Conservation (phyloP, 2,888 invertebrate genomes). For the Ernsta delagoae region DNA sequence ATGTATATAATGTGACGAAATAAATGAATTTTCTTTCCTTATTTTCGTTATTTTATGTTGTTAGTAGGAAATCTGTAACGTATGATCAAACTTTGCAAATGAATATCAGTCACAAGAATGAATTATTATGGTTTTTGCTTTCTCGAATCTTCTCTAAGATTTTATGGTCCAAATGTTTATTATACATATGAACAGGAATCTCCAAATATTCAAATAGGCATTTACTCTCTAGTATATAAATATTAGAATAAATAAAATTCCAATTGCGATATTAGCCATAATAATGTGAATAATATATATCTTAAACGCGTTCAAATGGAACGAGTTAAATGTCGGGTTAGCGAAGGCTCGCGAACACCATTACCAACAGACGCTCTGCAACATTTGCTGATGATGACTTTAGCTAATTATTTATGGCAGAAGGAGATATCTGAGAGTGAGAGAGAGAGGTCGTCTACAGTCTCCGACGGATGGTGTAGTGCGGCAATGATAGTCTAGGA, state of each 20-base stretch:
- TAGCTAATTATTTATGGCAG: not conserved
- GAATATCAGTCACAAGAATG: too few species aligned
- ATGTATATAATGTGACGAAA: not conserved
- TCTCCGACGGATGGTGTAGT: too few species aligned
- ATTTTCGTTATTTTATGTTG: not conserved
- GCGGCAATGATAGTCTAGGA: too few species aligned
- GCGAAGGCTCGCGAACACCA: not conserved
- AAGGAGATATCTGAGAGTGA: not conserved
- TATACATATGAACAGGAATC: too few species aligned
- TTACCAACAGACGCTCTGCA: not conserved
- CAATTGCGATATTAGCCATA: not conserved
- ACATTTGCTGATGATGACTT: slow-evolving; percentile 5
- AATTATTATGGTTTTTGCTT: too few species aligned
- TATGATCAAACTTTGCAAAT: too few species aligned
- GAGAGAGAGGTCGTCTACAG: too few species aligned
- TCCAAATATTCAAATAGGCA: too few species aligned
- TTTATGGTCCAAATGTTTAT: too few species aligned
- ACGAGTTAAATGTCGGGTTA: not conserved
- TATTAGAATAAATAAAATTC: not conserved
- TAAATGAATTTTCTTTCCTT: not conserved
- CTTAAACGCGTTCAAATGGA: not conserved
- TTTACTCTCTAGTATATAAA: not conserved
- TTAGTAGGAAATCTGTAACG: not conserved
- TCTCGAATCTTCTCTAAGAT: too few species aligned
- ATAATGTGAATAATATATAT: not conserved